Evolutionary conservation across 2,113 vertebrate species (phyloP).

Genomic region (Rostratula benghalensis): DNA sequence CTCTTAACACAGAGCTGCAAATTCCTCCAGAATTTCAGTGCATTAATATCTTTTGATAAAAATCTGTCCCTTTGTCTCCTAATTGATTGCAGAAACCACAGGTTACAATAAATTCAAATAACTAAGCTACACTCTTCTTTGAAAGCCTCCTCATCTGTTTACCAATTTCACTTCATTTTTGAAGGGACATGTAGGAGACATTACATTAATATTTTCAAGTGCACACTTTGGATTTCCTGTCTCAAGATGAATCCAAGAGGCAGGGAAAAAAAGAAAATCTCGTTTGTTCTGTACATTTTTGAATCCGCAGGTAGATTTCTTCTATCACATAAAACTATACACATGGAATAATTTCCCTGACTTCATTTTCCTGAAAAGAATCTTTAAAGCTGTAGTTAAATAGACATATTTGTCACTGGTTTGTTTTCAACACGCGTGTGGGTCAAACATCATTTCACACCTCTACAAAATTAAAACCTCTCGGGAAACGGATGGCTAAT

Average conservation of each 20-base stretch:
- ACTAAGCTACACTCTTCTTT: neutral
- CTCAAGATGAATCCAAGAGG: neutral
- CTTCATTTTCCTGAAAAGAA: neutral
- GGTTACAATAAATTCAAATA: neutral
- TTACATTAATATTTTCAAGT: neutral
- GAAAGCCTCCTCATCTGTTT: neutral
- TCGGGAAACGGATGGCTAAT: constrained; percentile 53
- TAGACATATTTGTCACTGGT: neutral
- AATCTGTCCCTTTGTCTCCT: neutral
- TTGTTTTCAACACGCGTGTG: constrained; percentile 29
- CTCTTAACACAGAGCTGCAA: neutral
- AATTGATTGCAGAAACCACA: neutral
- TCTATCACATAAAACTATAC: neutral
- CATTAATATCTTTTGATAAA: neutral
- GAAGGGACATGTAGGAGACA: neutral
- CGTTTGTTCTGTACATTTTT: neutral
- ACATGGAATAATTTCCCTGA: neutral
- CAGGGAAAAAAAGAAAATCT: neutral
- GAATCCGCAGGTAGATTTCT: neutral
- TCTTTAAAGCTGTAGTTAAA: neutral
- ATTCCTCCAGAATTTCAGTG: neutral
- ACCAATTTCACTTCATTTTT: neutral
- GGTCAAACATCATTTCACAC: constrained; percentile 57
- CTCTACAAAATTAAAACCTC: constrained; percentile 63
- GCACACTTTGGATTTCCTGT: neutral